Evolutionary conservation across 2,797 vertebrate genomes (phyloP), one percentile per base, ranked within the genome.

Genomic region (Urophycis tenuis): DNA sequence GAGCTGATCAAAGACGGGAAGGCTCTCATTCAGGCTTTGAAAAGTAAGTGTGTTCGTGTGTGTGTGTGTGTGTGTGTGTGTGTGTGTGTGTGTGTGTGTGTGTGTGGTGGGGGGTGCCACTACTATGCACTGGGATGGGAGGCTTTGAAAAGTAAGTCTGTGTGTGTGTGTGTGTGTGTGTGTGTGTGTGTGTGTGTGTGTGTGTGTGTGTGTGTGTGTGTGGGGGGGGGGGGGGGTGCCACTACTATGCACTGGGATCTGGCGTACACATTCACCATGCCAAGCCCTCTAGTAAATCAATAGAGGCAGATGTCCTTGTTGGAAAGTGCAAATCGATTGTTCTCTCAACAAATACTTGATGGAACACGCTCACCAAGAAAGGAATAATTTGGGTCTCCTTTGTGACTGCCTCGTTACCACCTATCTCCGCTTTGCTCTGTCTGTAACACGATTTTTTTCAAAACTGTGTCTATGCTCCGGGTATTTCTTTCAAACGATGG

Each of bases 1-100:
- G 93, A 94, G 89, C 91, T 95, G 72, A 94, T 95, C n/a, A 95
- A 95, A 76, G 94, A 95, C 73, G 93, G 94, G 7, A 94, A 93
- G 80, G 92, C 92, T 34, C 89, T 95, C 60, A 91, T 94, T 84
- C 93, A 92, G 85, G 91, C 94, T 72, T 76, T 95, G 73, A 94
- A 94, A 90, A 92, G 94, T 95, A 90, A 92, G 94, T 89, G 35
- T 25, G 72, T 39, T n/a, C 41, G 8, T n/a, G 73, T 33, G 41
- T n/a, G 73, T 74, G 73, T 74, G 73, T 74, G 73, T 74, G 74
- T 74, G 17, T 49, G 39, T 60, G 73, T 60, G 39, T 74, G 73
- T 53, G 41, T 67, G 67, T 14, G 14, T 71, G 29, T 31, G 69
- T 71, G 69, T 64, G 60, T 64, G 60, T 64, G 60, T 64, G n/a